Evolutionary conservation across 2,888 invertebrate genomes (phyloP).

Genomic region (Drosophila pseudotalamancana): DNA sequence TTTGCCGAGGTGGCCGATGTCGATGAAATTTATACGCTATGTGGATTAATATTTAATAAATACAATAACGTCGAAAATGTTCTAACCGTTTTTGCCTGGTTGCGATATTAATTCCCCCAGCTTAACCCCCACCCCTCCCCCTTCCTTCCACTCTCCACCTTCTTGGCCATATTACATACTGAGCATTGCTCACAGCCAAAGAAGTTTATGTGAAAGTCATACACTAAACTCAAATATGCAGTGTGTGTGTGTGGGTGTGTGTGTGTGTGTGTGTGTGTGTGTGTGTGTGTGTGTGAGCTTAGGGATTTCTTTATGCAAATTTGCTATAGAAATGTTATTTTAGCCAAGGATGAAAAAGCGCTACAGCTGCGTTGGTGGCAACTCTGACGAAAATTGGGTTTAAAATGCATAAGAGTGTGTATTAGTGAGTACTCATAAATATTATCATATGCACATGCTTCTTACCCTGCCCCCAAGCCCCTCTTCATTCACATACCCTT

Average conservation of each 20-base stretch:
- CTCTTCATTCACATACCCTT: too few species aligned
- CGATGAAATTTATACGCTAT: constrained; percentile 64
- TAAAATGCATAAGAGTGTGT: constrained; percentile 65
- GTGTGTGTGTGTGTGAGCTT: constrained; percentile 39
- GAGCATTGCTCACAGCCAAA: constrained; percentile 42
- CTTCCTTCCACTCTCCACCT: too few species aligned
- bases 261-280: constrained; percentile 10
- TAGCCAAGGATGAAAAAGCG: constrained; percentile 53
- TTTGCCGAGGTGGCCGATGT: constrained; percentile 30
- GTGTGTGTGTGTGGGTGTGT: constrained; percentile 2
- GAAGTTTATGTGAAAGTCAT: constrained; percentile 69
- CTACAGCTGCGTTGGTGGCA: constrained; percentile 15
- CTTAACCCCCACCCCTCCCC: constrained; percentile 5
- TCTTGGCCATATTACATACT: constrained; percentile 15
- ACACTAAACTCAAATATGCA: constrained; percentile 65
- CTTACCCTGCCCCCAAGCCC: constrained; percentile 9
- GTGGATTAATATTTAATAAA: constrained; percentile 67
- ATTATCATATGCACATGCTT: constrained; percentile 58
- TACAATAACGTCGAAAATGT: constrained; percentile 58
- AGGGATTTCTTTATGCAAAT: constrained; percentile 76
- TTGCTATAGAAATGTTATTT: constrained; percentile 67
- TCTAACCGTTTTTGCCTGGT: constrained; percentile 47
- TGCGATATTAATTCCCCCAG: constrained; percentile 57
- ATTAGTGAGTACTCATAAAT: constrained; percentile 67
- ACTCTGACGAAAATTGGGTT: constrained; percentile 56